Evolutionary conservation across 2,888 invertebrate genomes (phyloP), one percentile per base, ranked within the genome.

Genomic region (Crematogaster levior): DNA sequence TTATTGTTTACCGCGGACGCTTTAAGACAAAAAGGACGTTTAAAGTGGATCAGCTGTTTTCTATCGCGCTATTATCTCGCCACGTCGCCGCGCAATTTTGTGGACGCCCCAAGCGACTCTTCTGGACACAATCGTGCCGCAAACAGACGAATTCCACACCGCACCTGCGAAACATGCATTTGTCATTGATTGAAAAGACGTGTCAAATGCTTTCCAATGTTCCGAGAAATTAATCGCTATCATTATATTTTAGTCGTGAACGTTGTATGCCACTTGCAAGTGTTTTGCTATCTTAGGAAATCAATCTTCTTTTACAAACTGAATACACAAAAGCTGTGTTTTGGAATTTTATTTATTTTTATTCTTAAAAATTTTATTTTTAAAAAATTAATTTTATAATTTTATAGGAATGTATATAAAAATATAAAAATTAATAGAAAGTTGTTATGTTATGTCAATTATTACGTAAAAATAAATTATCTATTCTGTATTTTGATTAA

Each of bases 11-110:
- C 77, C 73, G 37, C 66, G 82, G 58, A 61, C 77, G 88, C 74
- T 89, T 82, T 86, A 89, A 90, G 90, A 90, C 90, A 90, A 90
- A 89, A 90, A 90, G 88, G 84, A 86, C 65, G 87, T 85, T 89
- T 88, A 86, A 89, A 89, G 87, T 86, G 87, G 89, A 89, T 90
- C 89, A 85, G 85, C 87, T 85, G 83, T 87, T 90, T 88, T 83
- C 90, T 87, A 88, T 85, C 86, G 73, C 63, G 56, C 81, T 61
- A 80, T 84, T 87, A 81, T 74, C 77, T 48, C 58, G 82, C 48
- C 66, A 53, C 48, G 60, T 72, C 53, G 58, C 43, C 43, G 48
- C 66, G 65, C 60, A 81, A 72, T 81, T 81, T 73, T 27, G 81
- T 63, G 60, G 81, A 72, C 81, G 70, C 68, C 61, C 51, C 77